Evolutionary conservation across 1,140 invertebrate genomes (phyloP).

Genomic region (Calliphora vicina): DNA sequence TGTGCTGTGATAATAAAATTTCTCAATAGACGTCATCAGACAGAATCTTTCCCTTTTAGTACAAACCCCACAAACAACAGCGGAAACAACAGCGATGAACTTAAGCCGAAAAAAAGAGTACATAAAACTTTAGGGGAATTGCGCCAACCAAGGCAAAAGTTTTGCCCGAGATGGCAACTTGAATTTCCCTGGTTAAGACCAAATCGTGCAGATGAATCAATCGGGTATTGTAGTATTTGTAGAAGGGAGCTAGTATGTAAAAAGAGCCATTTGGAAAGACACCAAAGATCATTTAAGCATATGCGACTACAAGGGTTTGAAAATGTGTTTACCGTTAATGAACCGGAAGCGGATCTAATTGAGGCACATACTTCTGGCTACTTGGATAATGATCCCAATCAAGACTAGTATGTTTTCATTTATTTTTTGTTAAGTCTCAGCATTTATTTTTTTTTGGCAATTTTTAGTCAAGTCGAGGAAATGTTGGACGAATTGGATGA

Average conservation of each 20-base stretch:
- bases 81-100: background rate
- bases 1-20: background rate
- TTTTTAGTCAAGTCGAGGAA: background rate
- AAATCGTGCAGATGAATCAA: slow-evolving; percentile 30
- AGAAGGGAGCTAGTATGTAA: slow-evolving; percentile 39
- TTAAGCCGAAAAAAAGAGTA: background rate
- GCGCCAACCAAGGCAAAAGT: slow-evolving; percentile 35
- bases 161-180: slow-evolving; percentile 32
- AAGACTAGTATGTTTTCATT: background rate
- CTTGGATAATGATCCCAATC: slow-evolving; percentile 30
- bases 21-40: background rate
- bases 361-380: slow-evolving; percentile 23
- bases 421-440: background rate
- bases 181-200: slow-evolving; percentile 39
- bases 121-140: background rate
- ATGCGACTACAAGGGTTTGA: slow-evolving; percentile 29
- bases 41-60: background rate
- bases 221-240: slow-evolving; percentile 39
- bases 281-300: slow-evolving; percentile 39
- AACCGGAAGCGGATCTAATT: slow-evolving; percentile 11
- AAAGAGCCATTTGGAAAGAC: slow-evolving; percentile 39
- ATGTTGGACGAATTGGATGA: background rate
- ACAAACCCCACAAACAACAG: background rate
- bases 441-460: background rate
- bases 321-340: slow-evolving; percentile 16